Conservation (phyloP, 2,113 vertebrate genomes). For the Galemys pyrenaicus region DNA sequence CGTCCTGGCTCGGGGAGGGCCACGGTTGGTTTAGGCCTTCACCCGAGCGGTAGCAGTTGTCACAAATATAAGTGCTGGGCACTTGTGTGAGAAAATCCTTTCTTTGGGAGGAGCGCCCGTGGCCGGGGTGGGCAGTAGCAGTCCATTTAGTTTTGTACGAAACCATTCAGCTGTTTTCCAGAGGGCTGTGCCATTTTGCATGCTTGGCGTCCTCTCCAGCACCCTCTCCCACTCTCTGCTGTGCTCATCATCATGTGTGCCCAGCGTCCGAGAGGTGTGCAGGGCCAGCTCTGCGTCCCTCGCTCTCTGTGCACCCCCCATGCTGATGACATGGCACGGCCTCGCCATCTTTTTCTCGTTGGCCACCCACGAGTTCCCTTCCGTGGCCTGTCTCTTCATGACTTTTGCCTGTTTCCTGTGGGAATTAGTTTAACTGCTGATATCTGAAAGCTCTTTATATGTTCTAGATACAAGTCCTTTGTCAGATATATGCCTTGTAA, state of each 20-base stretch:
- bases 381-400: neutral
- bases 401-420: constrained; percentile 11
- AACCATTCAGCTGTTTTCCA: neutral
- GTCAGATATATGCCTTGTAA: neutral
- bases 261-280: neutral
- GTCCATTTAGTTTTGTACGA: neutral
- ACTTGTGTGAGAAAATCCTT: no score
- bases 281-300: no score
- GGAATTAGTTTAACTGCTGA: neutral
- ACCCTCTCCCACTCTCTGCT: neutral
- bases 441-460: neutral
- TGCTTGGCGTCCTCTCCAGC: neutral
- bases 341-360: neutral
- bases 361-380: neutral
- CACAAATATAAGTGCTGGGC: no score
- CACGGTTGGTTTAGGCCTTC: neutral
- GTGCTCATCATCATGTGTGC: neutral
- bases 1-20: no score
- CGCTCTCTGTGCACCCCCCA: neutral
- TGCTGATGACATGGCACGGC: neutral
- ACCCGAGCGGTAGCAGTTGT: neutral
- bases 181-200: neutral
- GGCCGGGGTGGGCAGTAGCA: neutral
- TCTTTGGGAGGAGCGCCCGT: neutral
- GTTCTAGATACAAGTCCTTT: neutral